A percentile compares a stretch with the other conserved stretches of the same genome.
Evolutionary conservation across 2,113 vertebrate species (phyloP).

Genomic region (Petromus typicus): DNA sequence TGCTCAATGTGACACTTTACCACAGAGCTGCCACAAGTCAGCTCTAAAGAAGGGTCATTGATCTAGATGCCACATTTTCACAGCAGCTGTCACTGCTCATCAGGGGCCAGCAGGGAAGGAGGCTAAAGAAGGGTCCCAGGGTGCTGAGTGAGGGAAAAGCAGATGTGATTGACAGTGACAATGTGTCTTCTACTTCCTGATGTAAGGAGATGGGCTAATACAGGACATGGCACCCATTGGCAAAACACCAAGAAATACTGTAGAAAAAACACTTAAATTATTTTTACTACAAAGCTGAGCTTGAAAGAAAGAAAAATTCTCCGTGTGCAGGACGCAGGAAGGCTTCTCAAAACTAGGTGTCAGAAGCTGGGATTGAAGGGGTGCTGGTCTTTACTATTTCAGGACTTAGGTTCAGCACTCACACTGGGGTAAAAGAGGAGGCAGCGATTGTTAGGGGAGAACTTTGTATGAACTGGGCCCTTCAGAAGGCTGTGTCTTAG

Average conservation of each 20-base stretch:
- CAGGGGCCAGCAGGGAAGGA: neutral
- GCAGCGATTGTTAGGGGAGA: neutral
- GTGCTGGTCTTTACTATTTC: neutral
- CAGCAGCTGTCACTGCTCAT: neutral
- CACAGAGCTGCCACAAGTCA: accelerated
- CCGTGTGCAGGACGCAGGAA: neutral
- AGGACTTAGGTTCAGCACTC: neutral
- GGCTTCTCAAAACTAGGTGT: neutral
- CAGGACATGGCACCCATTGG: neutral
- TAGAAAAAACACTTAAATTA: neutral
- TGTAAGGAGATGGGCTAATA: neutral
- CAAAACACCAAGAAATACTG: neutral
- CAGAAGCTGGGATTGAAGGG: too few species aligned
- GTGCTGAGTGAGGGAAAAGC: neutral
- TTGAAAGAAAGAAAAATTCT: neutral
- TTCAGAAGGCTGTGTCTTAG: neutral
- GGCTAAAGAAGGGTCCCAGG: neutral
- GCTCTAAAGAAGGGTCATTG: neutral
- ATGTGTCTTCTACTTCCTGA: neutral
- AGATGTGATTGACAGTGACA: accelerated
- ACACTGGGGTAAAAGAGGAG: neutral
- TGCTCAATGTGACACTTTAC: neutral
- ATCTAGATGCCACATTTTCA: neutral
- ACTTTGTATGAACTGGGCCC: too few species aligned
- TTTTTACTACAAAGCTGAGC: neutral